phyloP scores from a whole-genome alignment of 2,888 invertebrate genomes.

The Drosophila picticornis region DNA sequence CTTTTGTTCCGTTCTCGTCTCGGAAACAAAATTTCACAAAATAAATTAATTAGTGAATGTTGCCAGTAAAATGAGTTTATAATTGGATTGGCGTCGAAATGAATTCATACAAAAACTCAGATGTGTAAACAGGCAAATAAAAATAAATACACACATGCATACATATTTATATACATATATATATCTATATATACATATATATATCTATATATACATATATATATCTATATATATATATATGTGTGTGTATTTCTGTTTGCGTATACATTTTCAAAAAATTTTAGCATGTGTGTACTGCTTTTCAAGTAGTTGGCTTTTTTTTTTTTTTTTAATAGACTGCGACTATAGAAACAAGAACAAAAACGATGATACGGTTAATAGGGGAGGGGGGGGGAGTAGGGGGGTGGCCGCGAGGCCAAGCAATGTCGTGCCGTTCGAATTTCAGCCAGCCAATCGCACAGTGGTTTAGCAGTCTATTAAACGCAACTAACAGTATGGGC shows the following conservation, averaged over 20 bases:
- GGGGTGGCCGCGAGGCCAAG: conserved; percentile 54
- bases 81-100: conserved; percentile 30
- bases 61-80: conserved; percentile 37
- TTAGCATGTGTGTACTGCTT: conserved; percentile 62
- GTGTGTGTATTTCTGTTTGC: conserved; percentile 35
- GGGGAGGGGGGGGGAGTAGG: conserved; percentile 4
- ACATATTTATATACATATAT: neutral
- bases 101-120: conserved; percentile 26
- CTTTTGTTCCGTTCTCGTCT: conserved; percentile 41
- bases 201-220: conserved; percentile 2
- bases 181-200: conserved; percentile 1
- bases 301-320: conserved; percentile 52
- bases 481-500: neutral
- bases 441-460: conserved; percentile 56
- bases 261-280: conserved; percentile 62
- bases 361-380: conserved; percentile 49
- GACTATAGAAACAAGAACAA: conserved; percentile 54
- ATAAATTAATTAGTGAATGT: conserved; percentile 48
- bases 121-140: conserved; percentile 40
- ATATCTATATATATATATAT: conserved; percentile 2
- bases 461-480: conserved; percentile 31
- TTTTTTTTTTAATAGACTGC: conserved; percentile 71
- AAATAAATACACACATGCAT: conserved; percentile 6
- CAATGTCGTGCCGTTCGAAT: conserved; percentile 70
- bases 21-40: conserved; percentile 32